A percentile compares a stretch with the other conserved stretches of the same genome.
phyloP scores from a whole-genome alignment of 2,888 invertebrate species.

The Noctua janthina region DNA sequence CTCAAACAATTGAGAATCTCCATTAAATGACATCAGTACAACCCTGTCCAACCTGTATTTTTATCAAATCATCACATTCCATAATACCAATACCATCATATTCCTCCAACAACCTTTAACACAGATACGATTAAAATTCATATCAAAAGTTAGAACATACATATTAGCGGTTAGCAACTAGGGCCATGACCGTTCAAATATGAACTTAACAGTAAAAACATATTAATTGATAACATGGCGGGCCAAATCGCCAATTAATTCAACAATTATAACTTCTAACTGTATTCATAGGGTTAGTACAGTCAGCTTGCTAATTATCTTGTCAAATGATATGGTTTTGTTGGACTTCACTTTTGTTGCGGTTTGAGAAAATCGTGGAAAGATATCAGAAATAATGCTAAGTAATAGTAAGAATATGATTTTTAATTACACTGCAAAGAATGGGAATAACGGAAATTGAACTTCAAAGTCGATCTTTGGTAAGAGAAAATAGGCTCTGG shows the following conservation, averaged over 20 bases:
- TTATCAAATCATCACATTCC: neutral
- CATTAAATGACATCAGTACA: neutral
- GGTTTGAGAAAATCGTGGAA: neutral
- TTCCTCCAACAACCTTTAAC: neutral
- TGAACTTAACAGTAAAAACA: conserved; percentile 42
- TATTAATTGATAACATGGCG: conserved; percentile 57
- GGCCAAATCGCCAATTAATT: conserved; percentile 62
- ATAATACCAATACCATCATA: too few species aligned
- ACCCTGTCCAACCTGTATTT: neutral
- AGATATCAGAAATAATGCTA: too few species aligned
- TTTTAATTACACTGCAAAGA: too few species aligned
- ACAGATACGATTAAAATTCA: conserved; percentile 38
- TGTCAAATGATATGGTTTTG: neutral
- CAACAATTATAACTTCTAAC: conserved; percentile 62
- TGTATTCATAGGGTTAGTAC: conserved; percentile 54
- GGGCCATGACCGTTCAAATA: conserved; percentile 9
- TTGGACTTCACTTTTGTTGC: neutral
- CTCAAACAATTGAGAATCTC: neutral
- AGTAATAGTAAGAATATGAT: neutral
- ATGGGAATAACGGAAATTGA: neutral
- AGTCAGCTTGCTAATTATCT: conserved; percentile 27
- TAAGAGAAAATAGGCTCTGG: neutral
- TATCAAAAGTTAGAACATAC: conserved; percentile 20
- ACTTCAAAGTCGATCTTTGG: neutral
- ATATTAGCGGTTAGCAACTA: conserved; percentile 29